phyloP scores from a whole-genome alignment of 2,888 invertebrate genomes.

The Mayetiola destructor region DNA sequence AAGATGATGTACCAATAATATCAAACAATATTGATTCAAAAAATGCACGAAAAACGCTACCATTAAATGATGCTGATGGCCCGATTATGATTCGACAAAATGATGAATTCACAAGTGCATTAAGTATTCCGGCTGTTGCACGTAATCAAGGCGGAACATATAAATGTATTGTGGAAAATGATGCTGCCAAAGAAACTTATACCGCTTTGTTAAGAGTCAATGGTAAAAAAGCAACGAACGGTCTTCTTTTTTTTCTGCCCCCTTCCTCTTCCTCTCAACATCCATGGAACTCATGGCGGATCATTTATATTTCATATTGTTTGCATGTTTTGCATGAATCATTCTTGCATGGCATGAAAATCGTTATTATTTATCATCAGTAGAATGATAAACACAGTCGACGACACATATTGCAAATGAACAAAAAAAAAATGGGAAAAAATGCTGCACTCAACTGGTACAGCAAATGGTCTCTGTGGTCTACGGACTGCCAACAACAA shows the following conservation, averaged over 20 bases:
- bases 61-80: conserved; percentile 20
- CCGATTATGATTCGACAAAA: conserved; percentile 42
- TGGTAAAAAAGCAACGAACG: conserved; percentile 32
- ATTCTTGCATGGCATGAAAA: too few species aligned
- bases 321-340: too few species aligned
- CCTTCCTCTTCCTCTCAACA: too few species aligned
- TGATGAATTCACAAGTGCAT: conserved; percentile 44
- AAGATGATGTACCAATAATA: conserved; percentile 38
- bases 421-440: background rate
- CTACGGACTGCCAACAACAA: too few species aligned
- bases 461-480: too few species aligned
- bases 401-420: background rate
- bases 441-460: background rate
- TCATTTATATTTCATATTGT: too few species aligned
- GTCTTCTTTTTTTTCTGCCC: background rate
- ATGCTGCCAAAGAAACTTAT: conserved; percentile 43
- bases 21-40: background rate
- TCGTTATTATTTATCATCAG: too few species aligned
- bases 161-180: conserved; percentile 44
- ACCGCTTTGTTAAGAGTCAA: conserved; percentile 44
- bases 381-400: too few species aligned
- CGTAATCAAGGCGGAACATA: conserved; percentile 44
- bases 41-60: conserved; percentile 19
- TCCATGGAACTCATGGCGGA: too few species aligned
- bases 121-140: conserved; percentile 44